A percentile compares a stretch with the other conserved stretches of the same genome.
These are phyloP conservation scores for Hiodon alosoides DNA, from an alignment of 2,113 vertebrate species.

Conservation along the genomic window DNA sequence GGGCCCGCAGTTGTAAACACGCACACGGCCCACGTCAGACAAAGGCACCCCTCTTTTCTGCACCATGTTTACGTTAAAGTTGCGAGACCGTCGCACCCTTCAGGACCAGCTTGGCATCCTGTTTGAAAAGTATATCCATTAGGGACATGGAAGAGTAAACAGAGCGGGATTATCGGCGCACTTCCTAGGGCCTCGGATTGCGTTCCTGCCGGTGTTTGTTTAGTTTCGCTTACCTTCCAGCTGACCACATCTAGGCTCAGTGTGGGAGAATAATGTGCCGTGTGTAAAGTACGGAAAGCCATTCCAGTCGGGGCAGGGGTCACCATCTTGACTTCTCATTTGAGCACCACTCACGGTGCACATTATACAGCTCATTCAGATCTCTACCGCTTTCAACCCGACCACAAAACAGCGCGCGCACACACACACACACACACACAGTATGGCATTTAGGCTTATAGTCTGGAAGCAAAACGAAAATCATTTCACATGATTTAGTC, in stretches of 20 bases:
- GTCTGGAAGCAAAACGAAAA: no score
- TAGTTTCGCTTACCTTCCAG: neutral
- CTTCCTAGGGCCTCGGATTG: neutral
- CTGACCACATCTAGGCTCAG: neutral
- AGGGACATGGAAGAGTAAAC: neutral
- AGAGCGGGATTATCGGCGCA: neutral
- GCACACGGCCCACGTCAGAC: neutral
- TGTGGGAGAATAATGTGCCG: neutral
- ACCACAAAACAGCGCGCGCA: no score
- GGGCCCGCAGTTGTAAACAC: neutral
- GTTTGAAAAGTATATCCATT: constrained; percentile 10
- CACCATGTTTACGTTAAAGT: neutral
- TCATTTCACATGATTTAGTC: no score
- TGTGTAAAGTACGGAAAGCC: neutral
- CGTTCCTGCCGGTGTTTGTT: neutral
- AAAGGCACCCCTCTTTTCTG: constrained; percentile 1
- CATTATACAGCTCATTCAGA: neutral
- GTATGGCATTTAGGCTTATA: no score
- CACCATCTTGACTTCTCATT: neutral
- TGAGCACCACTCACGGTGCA: neutral
- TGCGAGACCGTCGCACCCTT: neutral
- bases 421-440: no score
- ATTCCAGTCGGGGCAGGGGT: neutral
- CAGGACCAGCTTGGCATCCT: neutral
- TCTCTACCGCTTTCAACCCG: neutral